Conservation (phyloP, 1,140 invertebrate species). For the Aphidius gifuensis region DNA sequence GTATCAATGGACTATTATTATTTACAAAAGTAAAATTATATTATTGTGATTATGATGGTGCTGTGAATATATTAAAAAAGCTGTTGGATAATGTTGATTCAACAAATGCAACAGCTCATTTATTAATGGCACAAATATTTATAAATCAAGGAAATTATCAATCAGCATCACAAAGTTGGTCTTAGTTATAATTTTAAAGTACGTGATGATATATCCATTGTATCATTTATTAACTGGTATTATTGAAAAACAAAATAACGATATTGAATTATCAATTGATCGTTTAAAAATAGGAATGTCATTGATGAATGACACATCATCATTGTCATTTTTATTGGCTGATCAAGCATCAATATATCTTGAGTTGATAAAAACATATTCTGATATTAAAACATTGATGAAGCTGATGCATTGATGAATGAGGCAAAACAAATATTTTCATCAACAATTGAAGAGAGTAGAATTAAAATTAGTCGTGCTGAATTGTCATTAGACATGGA, state of each 20-base stretch:
- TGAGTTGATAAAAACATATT: conserved; percentile 80
- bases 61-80: conserved; percentile 66
- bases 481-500: no score
- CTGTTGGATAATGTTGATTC: conserved; percentile 73
- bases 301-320: no score
- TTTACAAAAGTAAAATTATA: conserved; percentile 79
- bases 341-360: conserved; percentile 85
- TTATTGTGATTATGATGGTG: conserved; percentile 69
- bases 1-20: conserved; percentile 70
- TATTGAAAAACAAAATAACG: conserved; percentile 74
- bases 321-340: conserved; percentile 55
- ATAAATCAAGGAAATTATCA: no score
- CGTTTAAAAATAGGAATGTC: conserved; percentile 71
- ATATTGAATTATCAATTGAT: conserved; percentile 71
- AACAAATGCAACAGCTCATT: no score
- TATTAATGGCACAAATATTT: no score
- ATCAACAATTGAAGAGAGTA: no score
- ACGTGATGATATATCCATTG: conserved; percentile 80
- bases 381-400: conserved; percentile 63
- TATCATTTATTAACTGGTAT: conserved; percentile 85
- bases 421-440: no score
- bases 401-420: no score
- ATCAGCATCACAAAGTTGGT: no score
- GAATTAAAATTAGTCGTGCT: no score
- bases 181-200: no score